A percentile compares a stretch with the other conserved stretches of the same genome.
Conservation (phyloP, 2,113 vertebrate genomes). For the Mesoclemmys tuberculata region DNA sequence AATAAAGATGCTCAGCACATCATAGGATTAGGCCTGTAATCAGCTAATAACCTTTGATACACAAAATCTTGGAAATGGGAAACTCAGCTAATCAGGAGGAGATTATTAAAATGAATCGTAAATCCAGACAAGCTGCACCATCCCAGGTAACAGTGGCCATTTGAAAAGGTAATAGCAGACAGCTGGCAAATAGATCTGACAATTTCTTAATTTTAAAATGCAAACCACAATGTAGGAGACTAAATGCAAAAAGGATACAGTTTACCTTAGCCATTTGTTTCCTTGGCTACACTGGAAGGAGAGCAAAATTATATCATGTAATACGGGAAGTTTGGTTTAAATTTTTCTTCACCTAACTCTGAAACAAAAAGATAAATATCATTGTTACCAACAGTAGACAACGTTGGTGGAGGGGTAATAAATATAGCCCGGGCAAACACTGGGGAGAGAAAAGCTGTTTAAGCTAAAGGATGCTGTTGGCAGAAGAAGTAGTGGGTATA, state of each 20-base stretch:
- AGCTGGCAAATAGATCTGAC: slow-evolving; percentile 46
- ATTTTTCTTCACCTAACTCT: slow-evolving; percentile 8
- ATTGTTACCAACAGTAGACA: background rate
- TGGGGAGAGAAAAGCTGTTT: background rate
- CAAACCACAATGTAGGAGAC: slow-evolving; percentile 16
- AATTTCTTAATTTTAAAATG: slow-evolving; percentile 55
- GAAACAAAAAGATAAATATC: background rate
- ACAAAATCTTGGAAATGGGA: background rate
- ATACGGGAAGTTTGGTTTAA: background rate
- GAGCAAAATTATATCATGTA: background rate
- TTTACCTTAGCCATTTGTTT: slow-evolving; percentile 6
- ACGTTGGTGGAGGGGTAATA: background rate
- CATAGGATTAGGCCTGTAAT: background rate
- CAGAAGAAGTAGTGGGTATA: background rate
- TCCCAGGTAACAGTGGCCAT: slow-evolving; percentile 18
- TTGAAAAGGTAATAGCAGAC: slow-evolving; percentile 24
- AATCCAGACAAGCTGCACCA: slow-evolving; percentile 3
- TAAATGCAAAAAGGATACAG: slow-evolving; percentile 14
- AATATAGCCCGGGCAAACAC: background rate
- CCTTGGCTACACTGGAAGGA: background rate
- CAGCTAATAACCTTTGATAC: background rate
- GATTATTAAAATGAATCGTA: slow-evolving; percentile 28
- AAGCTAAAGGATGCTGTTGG: background rate
- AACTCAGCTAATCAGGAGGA: slow-evolving; percentile 20
- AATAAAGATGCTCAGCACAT: background rate